Base-by-base conservation (phyloP, 2,113 vertebrate species). In the Thryonomys swinderianus region DNA sequence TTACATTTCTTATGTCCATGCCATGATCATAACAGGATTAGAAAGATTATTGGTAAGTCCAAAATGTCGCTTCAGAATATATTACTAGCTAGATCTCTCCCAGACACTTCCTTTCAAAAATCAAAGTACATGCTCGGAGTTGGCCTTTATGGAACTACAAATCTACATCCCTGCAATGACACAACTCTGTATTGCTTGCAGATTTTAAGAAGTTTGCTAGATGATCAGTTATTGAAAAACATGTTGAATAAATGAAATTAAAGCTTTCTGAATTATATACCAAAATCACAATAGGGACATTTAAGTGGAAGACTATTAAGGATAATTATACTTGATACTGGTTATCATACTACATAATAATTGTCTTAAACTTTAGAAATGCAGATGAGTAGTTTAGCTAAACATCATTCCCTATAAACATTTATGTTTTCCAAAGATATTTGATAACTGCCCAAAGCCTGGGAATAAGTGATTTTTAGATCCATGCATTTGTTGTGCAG, bases 1-100 rank as follows among this genome's bases (percentile, higher is more conserved):
- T 96, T 94, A 48, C 80, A 90, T 93, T 98, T 97, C 59, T 55
- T 96, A 96, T 88, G 59, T 1, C 30, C 78, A 62, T 96, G 79
- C 21, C 7, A 37, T 48, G 61, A 92, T 74, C 64, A 48, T 61
- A 83, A 87, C 81, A 88, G 64, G 30, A 73, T 97, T 78, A 94
- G 89, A 96, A 51, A 20, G 3, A 78, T 51, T 83, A 94, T 1
- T 71, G 5, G 67, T 32, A 93, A 30, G 62, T 13, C 71, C 81
- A 83, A 85, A 90, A 62, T 95, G 78, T 73, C 95, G 78, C 88
- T 95, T 96, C 53, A 94, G 48, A 90, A 88, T 94, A 79, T 78
- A 90, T 69, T 81, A 85, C 12, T 87, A 67, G 83, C 69, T 83
- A 92, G 30, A 90, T 91, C 69, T 83, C 73, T 71, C 67, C 34